A percentile compares a stretch with the other conserved stretches of the same genome.
Conservation (phyloP, 2,797 vertebrate genomes). For the Sciurus vulgaris region DNA sequence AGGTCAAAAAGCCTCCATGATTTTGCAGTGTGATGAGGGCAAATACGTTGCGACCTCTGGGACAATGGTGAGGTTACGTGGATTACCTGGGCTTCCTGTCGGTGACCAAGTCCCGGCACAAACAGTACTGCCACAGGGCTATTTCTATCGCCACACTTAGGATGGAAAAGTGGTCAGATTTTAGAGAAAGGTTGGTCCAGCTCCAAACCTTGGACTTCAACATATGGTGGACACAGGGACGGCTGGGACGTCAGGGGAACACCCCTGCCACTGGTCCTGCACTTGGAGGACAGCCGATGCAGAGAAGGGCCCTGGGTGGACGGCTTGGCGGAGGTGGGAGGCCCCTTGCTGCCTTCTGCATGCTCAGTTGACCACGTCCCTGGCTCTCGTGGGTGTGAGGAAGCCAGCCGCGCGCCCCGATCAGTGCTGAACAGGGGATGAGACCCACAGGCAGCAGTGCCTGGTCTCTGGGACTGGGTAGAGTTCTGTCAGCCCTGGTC, state of each 20-base stretch:
- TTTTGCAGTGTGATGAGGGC: not conserved
- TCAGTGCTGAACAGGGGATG: not conserved
- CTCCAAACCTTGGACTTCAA: no score
- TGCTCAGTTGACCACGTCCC: not conserved
- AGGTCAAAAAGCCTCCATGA: not conserved
- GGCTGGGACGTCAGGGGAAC: not conserved
- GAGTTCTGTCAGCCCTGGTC: not conserved
- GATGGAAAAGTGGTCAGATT: conserved; percentile 2
- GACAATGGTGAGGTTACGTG: not conserved
- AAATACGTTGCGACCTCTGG: conserved; percentile 49
- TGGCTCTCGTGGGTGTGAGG: not conserved
- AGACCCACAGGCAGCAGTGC: not conserved
- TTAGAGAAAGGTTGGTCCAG: not conserved
- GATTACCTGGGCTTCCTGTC: conserved; percentile 32
- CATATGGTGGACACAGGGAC: not conserved
- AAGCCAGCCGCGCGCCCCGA: not conserved
- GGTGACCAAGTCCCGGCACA: not conserved
- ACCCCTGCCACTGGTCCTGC: not conserved
- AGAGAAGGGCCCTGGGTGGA: not conserved
- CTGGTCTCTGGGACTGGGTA: not conserved
- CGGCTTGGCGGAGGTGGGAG: not conserved
- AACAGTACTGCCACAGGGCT: not conserved
- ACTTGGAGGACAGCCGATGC: not conserved
- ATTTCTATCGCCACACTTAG: not conserved
- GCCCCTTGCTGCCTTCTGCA: not conserved